Conservation (phyloP, 2,797 vertebrate species). For the Acrossocheilus wenchowensis region DNA sequence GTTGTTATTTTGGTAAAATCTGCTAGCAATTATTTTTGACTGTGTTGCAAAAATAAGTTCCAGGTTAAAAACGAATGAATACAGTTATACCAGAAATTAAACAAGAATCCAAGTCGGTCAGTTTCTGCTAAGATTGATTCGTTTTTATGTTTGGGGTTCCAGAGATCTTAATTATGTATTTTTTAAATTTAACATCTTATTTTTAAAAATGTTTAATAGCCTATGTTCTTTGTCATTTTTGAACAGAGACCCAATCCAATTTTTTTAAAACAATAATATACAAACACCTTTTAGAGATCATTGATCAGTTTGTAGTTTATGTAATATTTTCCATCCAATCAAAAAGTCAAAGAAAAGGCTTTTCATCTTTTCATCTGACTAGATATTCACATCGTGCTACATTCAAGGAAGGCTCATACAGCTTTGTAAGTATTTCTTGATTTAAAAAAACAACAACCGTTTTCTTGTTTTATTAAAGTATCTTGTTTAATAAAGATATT, state of each 20-base stretch:
- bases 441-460: not conserved
- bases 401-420: not conserved
- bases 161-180: not conserved
- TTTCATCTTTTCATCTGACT: not conserved
- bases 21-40: conserved; percentile 5
- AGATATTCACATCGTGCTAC: not conserved
- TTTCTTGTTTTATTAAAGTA: no score
- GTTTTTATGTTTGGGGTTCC: not conserved
- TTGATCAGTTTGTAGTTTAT: not conserved
- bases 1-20: not conserved
- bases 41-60: not conserved
- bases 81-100: not conserved
- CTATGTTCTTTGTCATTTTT: not conserved
- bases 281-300: not conserved
- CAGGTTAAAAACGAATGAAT: not conserved
- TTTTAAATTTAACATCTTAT: not conserved
- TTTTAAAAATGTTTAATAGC: no score
- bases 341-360: not conserved
- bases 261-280: not conserved
- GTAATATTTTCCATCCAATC: not conserved
- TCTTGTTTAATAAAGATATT: not conserved
- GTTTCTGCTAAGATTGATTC: not conserved
- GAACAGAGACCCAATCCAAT: not conserved
- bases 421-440: not conserved
- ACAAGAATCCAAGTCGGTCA: not conserved